These are phyloP conservation scores for Psittacula echo DNA, from an alignment of 2,797 vertebrate genomes.

Conservation along the genomic window DNA sequence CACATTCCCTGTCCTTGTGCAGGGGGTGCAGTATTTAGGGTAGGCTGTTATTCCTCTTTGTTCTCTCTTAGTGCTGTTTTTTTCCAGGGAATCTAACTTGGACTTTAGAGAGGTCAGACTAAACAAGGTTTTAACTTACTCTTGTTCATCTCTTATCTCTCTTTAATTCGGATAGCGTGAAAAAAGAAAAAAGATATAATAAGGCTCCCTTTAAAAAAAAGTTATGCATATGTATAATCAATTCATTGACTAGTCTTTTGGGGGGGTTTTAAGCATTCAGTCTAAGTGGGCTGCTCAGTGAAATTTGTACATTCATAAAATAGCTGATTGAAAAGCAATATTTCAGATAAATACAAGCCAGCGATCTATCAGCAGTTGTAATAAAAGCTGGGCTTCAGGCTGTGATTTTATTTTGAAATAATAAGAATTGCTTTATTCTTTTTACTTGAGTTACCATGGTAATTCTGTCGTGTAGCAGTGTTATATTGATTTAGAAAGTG, in stretches of 20 bases:
- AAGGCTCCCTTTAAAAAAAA: neutral
- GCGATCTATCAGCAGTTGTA: slow-evolving; percentile 94
- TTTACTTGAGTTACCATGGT: slow-evolving; percentile 99
- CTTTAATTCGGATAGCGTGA: neutral
- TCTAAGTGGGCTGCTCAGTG: slow-evolving; percentile 89
- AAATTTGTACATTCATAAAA: slow-evolving; percentile 95
- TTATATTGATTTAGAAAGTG: slow-evolving; percentile 99
- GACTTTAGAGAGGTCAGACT: slow-evolving; percentile 16
- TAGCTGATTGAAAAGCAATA: slow-evolving; percentile 96
- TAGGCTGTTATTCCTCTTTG: neutral
- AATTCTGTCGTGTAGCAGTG: slow-evolving; percentile 96
- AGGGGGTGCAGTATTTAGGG: neutral
- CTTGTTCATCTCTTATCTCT: neutral
- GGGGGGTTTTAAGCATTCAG: slow-evolving; percentile 80
- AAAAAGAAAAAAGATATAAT: neutral
- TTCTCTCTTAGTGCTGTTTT: neutral
- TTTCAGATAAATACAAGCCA: slow-evolving; percentile 96
- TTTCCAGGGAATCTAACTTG: neutral
- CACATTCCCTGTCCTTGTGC: neutral
- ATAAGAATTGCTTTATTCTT: slow-evolving; percentile 99
- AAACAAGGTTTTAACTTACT: slow-evolving; percentile 33
- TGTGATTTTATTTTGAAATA: slow-evolving; percentile 98
- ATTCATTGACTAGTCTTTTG: slow-evolving; percentile 83
- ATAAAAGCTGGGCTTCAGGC: slow-evolving; percentile 99
- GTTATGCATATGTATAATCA: slow-evolving; percentile 63